Evolutionary conservation across 2,797 vertebrate genomes (phyloP).

Genomic region (Smutsia gigantea): DNA sequence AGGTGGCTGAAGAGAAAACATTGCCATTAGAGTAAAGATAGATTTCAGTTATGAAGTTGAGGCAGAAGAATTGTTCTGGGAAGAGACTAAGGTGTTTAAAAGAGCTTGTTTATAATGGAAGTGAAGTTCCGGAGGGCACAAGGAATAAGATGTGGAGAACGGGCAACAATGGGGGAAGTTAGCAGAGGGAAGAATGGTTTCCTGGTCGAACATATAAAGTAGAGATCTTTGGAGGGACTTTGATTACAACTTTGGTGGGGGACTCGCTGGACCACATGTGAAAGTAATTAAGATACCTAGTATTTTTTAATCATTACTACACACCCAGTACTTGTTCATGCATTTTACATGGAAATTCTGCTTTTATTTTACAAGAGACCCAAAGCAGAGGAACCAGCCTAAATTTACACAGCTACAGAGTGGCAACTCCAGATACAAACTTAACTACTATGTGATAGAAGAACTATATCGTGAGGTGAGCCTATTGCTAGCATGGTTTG

Average conservation of each 20-base stretch:
- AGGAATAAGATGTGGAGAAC: neutral
- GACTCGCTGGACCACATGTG: neutral
- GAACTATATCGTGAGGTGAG: neutral
- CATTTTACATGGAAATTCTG: neutral
- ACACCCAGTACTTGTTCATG: neutral
- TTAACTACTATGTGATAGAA: neutral
- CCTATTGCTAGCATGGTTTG: neutral
- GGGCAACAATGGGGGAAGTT: fast-evolving
- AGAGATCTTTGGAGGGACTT: neutral
- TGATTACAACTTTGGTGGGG: neutral
- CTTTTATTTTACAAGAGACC: neutral
- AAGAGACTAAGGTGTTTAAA: neutral
- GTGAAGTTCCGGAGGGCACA: neutral
- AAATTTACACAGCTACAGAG: neutral
- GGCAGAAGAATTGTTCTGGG: neutral
- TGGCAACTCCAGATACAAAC: neutral
- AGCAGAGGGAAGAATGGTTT: neutral
- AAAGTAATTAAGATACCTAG: neutral
- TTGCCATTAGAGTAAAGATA: neutral
- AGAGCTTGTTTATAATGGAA: neutral
- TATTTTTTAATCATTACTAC: neutral
- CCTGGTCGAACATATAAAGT: neutral
- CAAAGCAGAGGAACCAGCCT: neutral
- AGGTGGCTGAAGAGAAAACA: neutral
- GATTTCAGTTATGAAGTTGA: neutral